Evolutionary conservation across 2,113 vertebrate genomes (phyloP).

Genomic region (Urocitellus parryii): DNA sequence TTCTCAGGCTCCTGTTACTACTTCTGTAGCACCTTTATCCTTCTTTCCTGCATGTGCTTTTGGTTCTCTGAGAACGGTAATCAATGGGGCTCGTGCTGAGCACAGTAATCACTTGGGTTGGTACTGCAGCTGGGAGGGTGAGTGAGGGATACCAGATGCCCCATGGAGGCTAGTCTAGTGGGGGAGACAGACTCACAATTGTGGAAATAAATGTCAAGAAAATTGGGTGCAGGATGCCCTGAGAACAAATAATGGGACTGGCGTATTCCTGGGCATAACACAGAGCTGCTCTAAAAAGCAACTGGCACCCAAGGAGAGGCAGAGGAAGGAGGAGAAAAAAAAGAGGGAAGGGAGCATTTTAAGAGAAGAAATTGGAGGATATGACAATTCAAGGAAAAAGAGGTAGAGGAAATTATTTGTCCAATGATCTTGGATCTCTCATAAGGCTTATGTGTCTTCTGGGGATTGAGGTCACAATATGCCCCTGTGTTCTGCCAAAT

Average conservation of each 20-base stretch:
- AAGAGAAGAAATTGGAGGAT: not conserved
- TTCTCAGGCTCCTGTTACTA: not conserved
- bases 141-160: not conserved
- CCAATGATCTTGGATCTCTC: not conserved
- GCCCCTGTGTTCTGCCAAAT: no score
- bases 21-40: not conserved
- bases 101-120: no score
- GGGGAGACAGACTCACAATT: not conserved
- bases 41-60: not conserved
- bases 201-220: not conserved
- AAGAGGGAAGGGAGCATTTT: not conserved
- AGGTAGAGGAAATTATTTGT: not conserved
- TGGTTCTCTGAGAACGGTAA: not conserved
- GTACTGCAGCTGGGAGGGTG: not conserved
- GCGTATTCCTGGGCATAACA: no score
- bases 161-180: not conserved
- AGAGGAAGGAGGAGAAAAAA: not conserved
- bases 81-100: no score
- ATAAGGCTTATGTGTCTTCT: not conserved
- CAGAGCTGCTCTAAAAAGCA: not conserved
- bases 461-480: not conserved
- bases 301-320: not conserved
- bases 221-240: accelerated
- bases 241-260: not conserved
- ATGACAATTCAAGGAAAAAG: no score